phyloP scores from a whole-genome alignment of 1,140 invertebrate genomes.

The Spodoptera litura region DNA sequence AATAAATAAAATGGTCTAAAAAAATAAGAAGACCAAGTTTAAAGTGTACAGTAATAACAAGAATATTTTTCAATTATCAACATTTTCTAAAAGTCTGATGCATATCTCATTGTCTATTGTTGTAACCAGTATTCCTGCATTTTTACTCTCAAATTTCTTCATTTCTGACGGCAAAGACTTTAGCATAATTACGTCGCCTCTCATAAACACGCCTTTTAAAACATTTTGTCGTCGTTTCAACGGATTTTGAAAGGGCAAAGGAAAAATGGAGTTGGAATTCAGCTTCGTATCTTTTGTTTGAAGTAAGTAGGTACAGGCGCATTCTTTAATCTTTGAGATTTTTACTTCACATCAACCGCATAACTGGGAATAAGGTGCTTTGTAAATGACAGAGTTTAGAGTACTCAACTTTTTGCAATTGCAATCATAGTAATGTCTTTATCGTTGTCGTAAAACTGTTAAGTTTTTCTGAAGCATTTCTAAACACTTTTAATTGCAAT shows the following conservation, averaged over 20 bases:
- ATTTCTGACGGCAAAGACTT: slow-evolving; percentile 42
- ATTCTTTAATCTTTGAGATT: slow-evolving; percentile 38
- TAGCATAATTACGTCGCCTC: slow-evolving; percentile 52
- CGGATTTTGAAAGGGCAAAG: slow-evolving; percentile 39
- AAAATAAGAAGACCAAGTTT: too few relatives aligned
- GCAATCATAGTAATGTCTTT: background rate
- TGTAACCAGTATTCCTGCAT: slow-evolving; percentile 38
- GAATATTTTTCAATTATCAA: slow-evolving; percentile 20
- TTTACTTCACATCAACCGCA: background rate
- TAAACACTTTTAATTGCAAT: background rate
- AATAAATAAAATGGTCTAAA: too few relatives aligned
- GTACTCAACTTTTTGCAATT: background rate
- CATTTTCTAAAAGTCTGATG: slow-evolving; percentile 33
- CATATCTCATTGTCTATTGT: slow-evolving; percentile 44
- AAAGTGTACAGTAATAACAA: background rate
- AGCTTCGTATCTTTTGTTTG: slow-evolving; percentile 28
- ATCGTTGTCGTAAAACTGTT: background rate
- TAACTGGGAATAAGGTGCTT: background rate
- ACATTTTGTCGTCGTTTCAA: slow-evolving; percentile 33
- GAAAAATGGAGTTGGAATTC: slow-evolving; percentile 38
- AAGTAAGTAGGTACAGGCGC: background rate
- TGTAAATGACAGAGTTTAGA: background rate
- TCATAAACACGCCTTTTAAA: slow-evolving; percentile 45
- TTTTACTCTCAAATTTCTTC: slow-evolving; percentile 34
- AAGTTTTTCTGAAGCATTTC: background rate